A percentile compares a stretch with the other conserved stretches of the same genome.
phyloP scores from a whole-genome alignment of 2,797 vertebrate species.

The Crenuchus spilurus region DNA sequence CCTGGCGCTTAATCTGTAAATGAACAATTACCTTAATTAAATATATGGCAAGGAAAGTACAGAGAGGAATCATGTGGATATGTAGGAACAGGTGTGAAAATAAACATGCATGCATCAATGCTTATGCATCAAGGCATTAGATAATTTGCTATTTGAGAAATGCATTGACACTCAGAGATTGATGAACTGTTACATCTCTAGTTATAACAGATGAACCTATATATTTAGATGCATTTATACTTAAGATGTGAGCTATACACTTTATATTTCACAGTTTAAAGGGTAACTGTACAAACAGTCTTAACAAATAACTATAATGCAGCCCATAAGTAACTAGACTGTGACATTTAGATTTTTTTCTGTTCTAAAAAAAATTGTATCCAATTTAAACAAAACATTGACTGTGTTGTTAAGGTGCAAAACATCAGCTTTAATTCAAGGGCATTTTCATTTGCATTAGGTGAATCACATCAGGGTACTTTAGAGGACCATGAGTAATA shows the following conservation, averaged over 20 bases:
- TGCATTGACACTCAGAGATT: too few species aligned
- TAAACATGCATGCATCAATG: too few species aligned
- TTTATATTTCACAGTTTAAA: not conserved
- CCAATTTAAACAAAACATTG: not conserved
- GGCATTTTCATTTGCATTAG: not conserved
- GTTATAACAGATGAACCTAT: too few species aligned
- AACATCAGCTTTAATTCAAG: not conserved
- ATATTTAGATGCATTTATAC: too few species aligned
- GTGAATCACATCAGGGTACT: not conserved
- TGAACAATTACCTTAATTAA: not conserved
- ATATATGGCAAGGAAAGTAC: not conserved
- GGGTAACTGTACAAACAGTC: not conserved
- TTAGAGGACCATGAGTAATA: not conserved
- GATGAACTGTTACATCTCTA: too few species aligned
- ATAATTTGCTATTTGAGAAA: too few species aligned
- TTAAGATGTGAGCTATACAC: too few species aligned
- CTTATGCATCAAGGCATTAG: too few species aligned
- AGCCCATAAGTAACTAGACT: not conserved
- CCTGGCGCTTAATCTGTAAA: slow-evolving; percentile 4
- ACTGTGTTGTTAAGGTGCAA: not conserved
- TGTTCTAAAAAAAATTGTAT: not conserved
- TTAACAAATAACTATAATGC: not conserved
- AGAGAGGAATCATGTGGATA: too few species aligned
- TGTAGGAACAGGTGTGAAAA: too few species aligned
- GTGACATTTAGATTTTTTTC: not conserved